phyloP scores from a whole-genome alignment of 2,113 vertebrate genomes.

The Notiomystis cincta region DNA sequence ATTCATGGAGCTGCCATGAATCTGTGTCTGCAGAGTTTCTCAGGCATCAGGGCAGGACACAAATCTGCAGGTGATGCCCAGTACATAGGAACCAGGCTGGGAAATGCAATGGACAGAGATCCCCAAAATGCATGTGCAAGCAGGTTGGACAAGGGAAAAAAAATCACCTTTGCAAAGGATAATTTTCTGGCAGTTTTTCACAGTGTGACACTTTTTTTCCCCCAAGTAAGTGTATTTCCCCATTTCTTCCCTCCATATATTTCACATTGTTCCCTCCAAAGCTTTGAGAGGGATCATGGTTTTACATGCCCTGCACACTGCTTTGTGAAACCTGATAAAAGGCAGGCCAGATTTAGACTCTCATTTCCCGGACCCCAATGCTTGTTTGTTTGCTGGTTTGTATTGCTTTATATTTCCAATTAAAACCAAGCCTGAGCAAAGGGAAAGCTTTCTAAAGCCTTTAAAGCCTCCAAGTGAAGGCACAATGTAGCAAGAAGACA shows the following conservation, averaged over 20 bases:
- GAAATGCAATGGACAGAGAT: background rate
- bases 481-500: background rate
- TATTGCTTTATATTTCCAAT: conserved; percentile 16
- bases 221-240: background rate
- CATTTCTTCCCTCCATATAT: background rate
- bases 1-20: background rate
- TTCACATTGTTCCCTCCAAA: background rate
- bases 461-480: conserved; percentile 7
- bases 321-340: background rate
- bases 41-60: fast-evolving
- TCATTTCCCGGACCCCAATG: background rate
- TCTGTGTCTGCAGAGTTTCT: background rate
- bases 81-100: fast-evolving
- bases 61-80: background rate
- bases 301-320: fast-evolving
- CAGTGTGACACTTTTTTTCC: fast-evolving
- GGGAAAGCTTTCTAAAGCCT: conserved; percentile 14
- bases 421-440: background rate
- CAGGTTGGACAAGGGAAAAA: background rate
- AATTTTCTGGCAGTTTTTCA: background rate
- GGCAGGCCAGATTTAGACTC: background rate
- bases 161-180: background rate
- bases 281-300: background rate
- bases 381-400: background rate
- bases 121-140: fast-evolving